Evolutionary conservation across 2,797 vertebrate genomes (phyloP).

Genomic region (Fratercula arctica): DNA sequence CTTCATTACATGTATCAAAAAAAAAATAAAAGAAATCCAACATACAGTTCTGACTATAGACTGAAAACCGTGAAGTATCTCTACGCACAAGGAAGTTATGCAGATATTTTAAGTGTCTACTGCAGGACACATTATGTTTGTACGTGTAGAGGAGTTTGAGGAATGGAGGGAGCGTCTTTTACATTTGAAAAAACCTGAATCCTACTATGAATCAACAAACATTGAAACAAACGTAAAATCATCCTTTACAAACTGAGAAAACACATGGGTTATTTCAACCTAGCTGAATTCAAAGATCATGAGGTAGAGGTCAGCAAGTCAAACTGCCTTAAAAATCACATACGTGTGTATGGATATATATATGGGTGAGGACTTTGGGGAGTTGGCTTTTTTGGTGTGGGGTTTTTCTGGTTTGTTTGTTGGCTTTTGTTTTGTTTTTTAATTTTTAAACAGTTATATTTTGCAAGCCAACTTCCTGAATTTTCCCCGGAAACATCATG

Average conservation of each 20-base stretch:
- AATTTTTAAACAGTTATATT: neutral
- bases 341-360: no score
- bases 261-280: neutral
- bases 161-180: neutral
- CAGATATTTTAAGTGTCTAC: neutral
- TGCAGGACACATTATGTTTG: neutral
- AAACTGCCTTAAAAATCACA: neutral
- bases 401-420: neutral
- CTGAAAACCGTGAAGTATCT: neutral
- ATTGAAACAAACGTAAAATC: neutral
- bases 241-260: neutral
- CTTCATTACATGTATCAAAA: neutral
- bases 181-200: neutral
- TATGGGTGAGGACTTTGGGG: fast-evolving
- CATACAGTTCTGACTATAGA: neutral
- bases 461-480: neutral
- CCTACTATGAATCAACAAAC: neutral
- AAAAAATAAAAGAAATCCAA: neutral
- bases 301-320: neutral
- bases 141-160: neutral
- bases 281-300: neutral
- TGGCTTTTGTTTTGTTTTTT: neutral
- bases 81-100: neutral
- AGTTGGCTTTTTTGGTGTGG: neutral
- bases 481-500: neutral